Evolutionary conservation across 2,113 vertebrate species (phyloP).

Genomic region (Platichthys flesus): DNA sequence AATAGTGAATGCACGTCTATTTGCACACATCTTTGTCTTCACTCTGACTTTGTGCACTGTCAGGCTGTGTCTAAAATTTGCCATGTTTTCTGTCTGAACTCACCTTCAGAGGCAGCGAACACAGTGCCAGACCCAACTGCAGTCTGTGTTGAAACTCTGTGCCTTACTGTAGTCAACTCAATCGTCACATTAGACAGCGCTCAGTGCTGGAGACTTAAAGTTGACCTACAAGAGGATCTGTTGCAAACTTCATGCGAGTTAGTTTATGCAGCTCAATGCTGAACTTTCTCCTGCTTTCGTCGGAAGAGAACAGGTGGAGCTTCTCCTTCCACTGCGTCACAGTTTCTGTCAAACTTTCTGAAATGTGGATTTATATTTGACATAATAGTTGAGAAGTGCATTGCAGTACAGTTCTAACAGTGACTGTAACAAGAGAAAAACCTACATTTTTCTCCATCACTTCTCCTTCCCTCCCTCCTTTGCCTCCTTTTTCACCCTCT

Average conservation of each 20-base stretch:
- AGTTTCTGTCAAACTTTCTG: constrained; percentile 42
- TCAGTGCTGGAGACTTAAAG: not conserved
- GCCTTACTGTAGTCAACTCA: not conserved
- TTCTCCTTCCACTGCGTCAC: constrained; percentile 18
- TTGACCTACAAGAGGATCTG: not conserved
- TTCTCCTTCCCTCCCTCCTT: not conserved
- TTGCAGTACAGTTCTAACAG: constrained; percentile 32
- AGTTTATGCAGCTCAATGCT: constrained; percentile 18
- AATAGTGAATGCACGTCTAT: not conserved
- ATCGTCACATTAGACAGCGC: not conserved
- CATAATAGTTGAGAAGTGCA: constrained; percentile 48
- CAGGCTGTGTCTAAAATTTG: not conserved
- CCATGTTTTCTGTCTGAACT: not conserved
- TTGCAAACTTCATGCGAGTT: not conserved
- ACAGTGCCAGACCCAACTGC: not conserved
- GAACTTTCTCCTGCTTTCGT: not conserved
- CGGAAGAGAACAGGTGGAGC: not conserved
- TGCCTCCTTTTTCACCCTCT: not conserved
- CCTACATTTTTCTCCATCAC: constrained; percentile 3
- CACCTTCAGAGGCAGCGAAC: not conserved
- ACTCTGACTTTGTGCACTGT: not conserved
- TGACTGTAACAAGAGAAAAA: constrained; percentile 24
- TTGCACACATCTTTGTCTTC: not conserved
- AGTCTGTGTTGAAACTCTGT: not conserved
- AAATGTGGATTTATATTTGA: constrained; percentile 54